Conservation (phyloP, 2,797 vertebrate species). For the Hirundo rustica region DNA sequence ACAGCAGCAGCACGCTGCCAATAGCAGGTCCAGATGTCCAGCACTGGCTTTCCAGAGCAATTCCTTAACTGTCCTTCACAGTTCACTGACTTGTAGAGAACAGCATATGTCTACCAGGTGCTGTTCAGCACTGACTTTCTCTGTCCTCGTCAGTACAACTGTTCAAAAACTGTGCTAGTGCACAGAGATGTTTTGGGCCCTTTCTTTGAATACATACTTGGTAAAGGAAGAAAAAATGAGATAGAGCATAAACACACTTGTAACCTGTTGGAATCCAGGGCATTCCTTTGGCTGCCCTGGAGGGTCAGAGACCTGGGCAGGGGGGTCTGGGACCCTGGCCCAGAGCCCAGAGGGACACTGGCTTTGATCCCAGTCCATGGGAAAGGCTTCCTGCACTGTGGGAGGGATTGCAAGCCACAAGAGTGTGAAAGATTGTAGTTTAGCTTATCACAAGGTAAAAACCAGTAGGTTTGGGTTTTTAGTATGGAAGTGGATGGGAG, state of each 20-base stretch:
- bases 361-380: too few relatives aligned
- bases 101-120: not conserved
- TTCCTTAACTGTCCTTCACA: not conserved
- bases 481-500: too few relatives aligned
- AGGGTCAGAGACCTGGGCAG: too few relatives aligned
- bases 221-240: not conserved
- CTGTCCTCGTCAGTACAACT: not conserved
- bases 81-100: not conserved
- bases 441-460: too few relatives aligned
- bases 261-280: not conserved
- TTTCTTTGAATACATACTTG: not conserved
- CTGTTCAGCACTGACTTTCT: not conserved
- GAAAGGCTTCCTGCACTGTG: too few relatives aligned
- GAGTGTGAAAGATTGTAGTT: too few relatives aligned
- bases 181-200: not conserved
- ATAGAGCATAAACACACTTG: not conserved
- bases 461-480: too few relatives aligned
- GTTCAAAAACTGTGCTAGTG: not conserved
- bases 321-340: too few relatives aligned
- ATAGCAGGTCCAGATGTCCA: not conserved
- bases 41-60: accelerated
- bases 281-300: too few relatives aligned
- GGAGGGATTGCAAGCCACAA: too few relatives aligned
- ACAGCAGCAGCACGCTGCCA: not conserved
- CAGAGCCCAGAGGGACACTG: too few relatives aligned